Evolutionary conservation across 2,113 vertebrate species (phyloP).

Genomic region (Pelusios castaneus): DNA sequence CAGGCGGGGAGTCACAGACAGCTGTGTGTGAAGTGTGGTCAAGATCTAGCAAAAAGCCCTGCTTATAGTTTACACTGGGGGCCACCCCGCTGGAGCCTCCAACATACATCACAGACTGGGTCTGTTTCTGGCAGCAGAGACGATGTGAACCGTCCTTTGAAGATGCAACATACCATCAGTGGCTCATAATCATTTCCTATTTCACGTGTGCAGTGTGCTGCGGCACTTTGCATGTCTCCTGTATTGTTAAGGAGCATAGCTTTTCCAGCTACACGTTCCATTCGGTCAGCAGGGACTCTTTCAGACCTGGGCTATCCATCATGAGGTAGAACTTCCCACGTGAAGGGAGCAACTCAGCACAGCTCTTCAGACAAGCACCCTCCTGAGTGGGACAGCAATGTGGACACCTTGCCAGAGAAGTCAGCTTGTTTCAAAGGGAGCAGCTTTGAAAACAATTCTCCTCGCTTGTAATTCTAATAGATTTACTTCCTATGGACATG

Average conservation of each 20-base stretch:
- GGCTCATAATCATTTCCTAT: background rate
- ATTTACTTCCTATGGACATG: background rate
- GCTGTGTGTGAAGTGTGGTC: background rate
- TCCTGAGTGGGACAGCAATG: background rate
- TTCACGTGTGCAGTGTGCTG: background rate
- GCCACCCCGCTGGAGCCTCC: background rate
- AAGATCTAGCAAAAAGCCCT: background rate
- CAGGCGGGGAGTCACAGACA: background rate
- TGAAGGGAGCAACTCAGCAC: no score
- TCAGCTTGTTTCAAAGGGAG: background rate
- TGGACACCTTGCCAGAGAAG: background rate
- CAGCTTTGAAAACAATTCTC: background rate
- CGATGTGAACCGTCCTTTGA: background rate
- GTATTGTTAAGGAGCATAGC: background rate
- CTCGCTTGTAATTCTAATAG: background rate
- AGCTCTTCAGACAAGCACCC: background rate
- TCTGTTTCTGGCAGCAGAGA: background rate
- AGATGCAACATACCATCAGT: background rate
- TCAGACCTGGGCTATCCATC: background rate
- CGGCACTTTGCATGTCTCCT: background rate
- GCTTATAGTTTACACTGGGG: background rate
- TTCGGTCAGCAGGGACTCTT: background rate
- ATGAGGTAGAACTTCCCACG: background rate
- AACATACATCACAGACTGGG: background rate
- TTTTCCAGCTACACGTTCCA: background rate